Evolutionary conservation across 2,113 vertebrate species (phyloP).

Genomic region (Notiomystis cincta): DNA sequence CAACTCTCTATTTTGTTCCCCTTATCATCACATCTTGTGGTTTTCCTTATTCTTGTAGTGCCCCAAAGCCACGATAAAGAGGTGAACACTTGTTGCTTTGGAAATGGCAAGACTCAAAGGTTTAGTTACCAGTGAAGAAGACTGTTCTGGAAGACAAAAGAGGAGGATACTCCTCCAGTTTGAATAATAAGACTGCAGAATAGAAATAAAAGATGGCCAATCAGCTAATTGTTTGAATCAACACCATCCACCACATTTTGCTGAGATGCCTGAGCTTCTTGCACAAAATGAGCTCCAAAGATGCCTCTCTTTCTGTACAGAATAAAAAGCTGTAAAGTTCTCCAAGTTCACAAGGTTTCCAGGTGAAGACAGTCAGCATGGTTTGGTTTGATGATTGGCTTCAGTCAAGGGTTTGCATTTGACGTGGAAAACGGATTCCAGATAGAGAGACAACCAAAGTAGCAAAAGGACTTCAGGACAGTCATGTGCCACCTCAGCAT

Average conservation of each 20-base stretch:
- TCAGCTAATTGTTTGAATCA: not conserved
- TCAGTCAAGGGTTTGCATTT: not conserved
- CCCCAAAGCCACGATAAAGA: not conserved
- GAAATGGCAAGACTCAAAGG: not conserved
- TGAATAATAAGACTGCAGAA: not conserved
- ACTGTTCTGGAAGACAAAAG: not conserved
- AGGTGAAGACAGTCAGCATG: not conserved
- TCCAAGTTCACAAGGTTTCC: not conserved
- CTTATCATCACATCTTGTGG: not conserved
- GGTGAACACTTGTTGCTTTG: not conserved
- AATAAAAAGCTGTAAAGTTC: not conserved
- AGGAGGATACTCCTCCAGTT: not conserved
- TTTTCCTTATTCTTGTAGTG: not conserved
- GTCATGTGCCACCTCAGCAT: not conserved
- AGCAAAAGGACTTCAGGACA: not conserved
- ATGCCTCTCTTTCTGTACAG: not conserved
- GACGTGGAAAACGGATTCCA: not conserved
- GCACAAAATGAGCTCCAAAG: not conserved
- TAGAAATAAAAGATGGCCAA: not conserved
- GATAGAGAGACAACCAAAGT: not conserved
- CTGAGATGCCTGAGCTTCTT: not conserved
- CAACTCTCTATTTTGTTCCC: rapidly evolving
- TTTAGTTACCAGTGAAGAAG: not conserved
- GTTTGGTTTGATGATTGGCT: not conserved
- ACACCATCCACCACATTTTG: not conserved